Base-by-base conservation (phyloP, 1,140 invertebrate genomes). In the Caenorhabditis inopinata region DNA sequence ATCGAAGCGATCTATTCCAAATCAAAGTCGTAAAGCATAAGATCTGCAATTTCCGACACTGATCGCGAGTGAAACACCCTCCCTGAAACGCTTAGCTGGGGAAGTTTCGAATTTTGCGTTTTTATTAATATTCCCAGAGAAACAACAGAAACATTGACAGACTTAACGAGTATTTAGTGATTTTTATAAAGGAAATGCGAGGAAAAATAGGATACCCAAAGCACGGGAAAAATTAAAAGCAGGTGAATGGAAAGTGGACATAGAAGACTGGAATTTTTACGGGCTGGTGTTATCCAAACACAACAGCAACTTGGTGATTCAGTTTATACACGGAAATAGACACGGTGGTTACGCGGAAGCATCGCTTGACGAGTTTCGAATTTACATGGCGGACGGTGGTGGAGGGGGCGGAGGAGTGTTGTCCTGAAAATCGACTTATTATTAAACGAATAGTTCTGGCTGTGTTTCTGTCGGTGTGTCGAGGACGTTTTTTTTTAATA, bases 321-420 rank as follows among this genome's bases (percentile, higher is more conserved):
- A n/a, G n/a, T 68, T 68, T 38, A 68, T 38, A 68, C 58, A 38
- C 32, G 38, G 58, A 32, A 68, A 68, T 68, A 58, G 14, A 32
- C 14, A n/a, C 16, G 27, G 3, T 25, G 25, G 9, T 68, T 32
- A 32, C 29, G 38, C n/a, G 23, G 5, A 32, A 42, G 16, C 11
- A 14, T 7, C 38, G 38, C 6, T 42, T 7, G 38, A 42, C 6
- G 58, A 21, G n/a, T 4, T 51, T 51, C 18, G 12, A n/a, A 68
- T 38, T 68, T 42, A 68, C 58, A 68, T 68, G 16, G 32, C 58
- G 21, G 58, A 68, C 38, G 58, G 58, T 9, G 58, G 58, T 21
- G 58, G 58, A 16, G 58, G 58, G 9, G 58, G 58, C n/a, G n/a
- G n/a, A 38, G 58, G 58, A 18, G 32, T 68, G 32, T 68, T 68